Evolutionary conservation across 2,888 invertebrate species (phyloP), one percentile per base, ranked within the genome.

Genomic region (Lasioglossum lativentre): DNA sequence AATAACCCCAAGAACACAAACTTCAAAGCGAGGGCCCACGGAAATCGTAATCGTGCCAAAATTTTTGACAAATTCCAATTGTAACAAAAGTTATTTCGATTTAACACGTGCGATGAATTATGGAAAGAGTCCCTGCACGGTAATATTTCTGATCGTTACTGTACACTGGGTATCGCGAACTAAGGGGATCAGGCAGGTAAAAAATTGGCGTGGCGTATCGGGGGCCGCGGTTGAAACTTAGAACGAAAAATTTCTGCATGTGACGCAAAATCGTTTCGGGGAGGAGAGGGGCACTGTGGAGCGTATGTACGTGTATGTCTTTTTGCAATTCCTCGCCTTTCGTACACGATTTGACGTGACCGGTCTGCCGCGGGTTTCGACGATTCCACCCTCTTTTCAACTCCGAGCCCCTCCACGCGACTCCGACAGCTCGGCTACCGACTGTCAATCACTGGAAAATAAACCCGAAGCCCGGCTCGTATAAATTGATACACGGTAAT

Each of bases 401-500:
- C 38, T 38, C 40, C 45, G 38, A 6, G 74, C 79, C 83, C 83
- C 66, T 77, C 63, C 76, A 42, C 71, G 63, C 76, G 77, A 74
- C 77, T 68, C 63, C 47, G 73, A 82, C 87, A 79, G 79, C 30
- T 70, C 91, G 83, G 86, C 82, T 86, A 78, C 88, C 86, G 88
- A 85, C 89, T 89, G 93, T 93, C 93, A 93, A 93, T 93, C 93
- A 92, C 85, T 76, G 88, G 86, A 91, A 91, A 92, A 92, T 91
- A 91, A 93, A 91, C 89, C 89, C 75, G 75, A 66, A 66, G 80
- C 75, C 78, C 85, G 85, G 42, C 56, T 87, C 47, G 89, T 90
- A 91, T 89, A 90, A 92, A 92, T 91, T 91, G 93, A 93, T 93
- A 93, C 89, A 89, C 88, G 86, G 89, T 93, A 93, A 93, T 93